Base-by-base conservation (phyloP, 2,888 invertebrate genomes). In the Lochmaea capreae region DNA sequence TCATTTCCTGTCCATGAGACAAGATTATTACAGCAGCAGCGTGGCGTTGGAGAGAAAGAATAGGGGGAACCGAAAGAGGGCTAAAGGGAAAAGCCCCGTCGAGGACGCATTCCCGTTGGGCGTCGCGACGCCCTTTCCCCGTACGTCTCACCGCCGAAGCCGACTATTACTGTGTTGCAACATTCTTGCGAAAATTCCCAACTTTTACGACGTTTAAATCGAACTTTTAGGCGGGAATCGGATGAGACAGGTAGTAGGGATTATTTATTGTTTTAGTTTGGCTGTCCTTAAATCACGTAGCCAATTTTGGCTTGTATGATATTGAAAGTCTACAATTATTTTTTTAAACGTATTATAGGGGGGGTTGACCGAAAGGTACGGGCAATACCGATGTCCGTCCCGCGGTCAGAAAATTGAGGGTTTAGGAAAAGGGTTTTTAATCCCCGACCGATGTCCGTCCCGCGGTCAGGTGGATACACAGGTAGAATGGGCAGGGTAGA, bases 91-190 rank as follows among this genome's bases (percentile, higher is more conserved):
- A 14, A 39, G 58, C n/a, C 12, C 33, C 46, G 49, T 59, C 65
- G 71, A 59, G 54, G 59, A 65, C 71, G 71, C 66, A 72, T 72
- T 54, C 72, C 58, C 65, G 63, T 68, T 65, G 66, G 70, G 70
- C 65, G 69, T 65, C 69, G 61, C 66, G 73, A 68, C 73, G 54
- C 42, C 63, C 58, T 43, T 33, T 42, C 65, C 59, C 52, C 22
- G 33, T 11, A 26, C 71, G 42, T 42, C 46, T 12, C 57, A 11
- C 18, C 52, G 16, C 26, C 18, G 63, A 11, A 62, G 58, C 59
- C 71, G 58, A n/a, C 71, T 58, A 52, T 14, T 12, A 26, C 57
- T 16, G 1, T 5, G 67, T 67, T 67, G 67, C 67, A n/a, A 67
- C 59, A 57, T 61, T 61, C n/a, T 61, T 54, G 54, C 16, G 10